Percentiles rank a stretch among this genome's conserved stretches.
phyloP scores from a whole-genome alignment of 2,888 invertebrate genomes.

The Limenitis camilla region DNA sequence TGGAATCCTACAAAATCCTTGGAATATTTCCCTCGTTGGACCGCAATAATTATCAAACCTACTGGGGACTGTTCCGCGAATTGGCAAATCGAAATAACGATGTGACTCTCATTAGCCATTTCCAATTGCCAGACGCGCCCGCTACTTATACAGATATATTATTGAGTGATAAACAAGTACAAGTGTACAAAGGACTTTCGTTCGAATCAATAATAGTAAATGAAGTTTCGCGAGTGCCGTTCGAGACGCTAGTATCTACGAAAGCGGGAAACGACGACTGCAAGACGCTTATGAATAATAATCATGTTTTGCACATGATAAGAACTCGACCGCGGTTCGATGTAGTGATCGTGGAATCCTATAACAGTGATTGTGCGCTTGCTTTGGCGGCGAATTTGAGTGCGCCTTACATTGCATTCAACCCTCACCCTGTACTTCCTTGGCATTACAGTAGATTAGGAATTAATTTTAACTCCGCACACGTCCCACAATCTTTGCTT shows the following conservation, averaged over 20 bases:
- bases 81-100: conserved; percentile 69
- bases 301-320: conserved; percentile 70
- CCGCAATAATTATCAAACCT: conserved; percentile 68
- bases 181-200: conserved; percentile 58
- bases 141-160: conserved; percentile 72
- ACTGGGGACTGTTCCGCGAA: conserved; percentile 65
- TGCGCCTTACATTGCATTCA: conserved; percentile 77
- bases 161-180: conserved; percentile 56
- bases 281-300: conserved; percentile 64
- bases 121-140: conserved; percentile 59
- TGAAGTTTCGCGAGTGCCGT: conserved; percentile 64
- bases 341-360: conserved; percentile 81
- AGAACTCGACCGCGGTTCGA: conserved; percentile 75
- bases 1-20: conserved; percentile 63
- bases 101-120: conserved; percentile 71
- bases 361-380: conserved; percentile 83
- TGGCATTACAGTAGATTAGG: conserved; percentile 71
- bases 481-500: conserved; percentile 57
- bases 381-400: conserved; percentile 79
- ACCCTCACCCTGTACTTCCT: conserved; percentile 69
- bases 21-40: conserved; percentile 71
- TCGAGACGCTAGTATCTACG: conserved; percentile 62
- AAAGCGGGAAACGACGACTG: conserved; percentile 69
- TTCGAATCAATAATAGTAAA: conserved; percentile 66
- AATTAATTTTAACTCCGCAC: conserved; percentile 69